Base-by-base conservation (phyloP, 2,888 invertebrate genomes). In the Pasiphila rectangulata region DNA sequence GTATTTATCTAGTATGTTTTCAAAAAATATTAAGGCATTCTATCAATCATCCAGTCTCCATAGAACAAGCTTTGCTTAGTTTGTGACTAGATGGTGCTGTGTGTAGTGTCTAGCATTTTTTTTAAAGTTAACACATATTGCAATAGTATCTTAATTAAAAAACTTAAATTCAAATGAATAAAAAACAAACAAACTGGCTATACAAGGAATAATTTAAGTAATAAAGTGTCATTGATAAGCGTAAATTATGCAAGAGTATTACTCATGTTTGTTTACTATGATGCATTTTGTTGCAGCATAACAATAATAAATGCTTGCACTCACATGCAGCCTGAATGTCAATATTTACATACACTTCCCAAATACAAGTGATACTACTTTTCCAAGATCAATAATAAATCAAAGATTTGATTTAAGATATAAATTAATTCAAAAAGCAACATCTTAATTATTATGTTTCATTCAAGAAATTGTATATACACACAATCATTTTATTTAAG, bases 181-280 rank as follows among this genome's bases (percentile, higher is more conserved):
- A 32, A 20, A 17, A 7, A 2, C 9, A 27, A 15, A 9, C 13
- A 32, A 39, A 36, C 9, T 1, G 12, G 17, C 16, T 21, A 38
- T 38, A 35, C 39, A 39, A 30, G 27, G 35, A 21, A 44, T 43
- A 6, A 56, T 57, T 48, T 53, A 53, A 38, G 32, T 46, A 59
- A 54, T 59, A 37, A 56, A 58, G 56, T 64, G 64, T 61, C 64
- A 66, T 59, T 56, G 59, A 56, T 59, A 59, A 59, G 45, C 54
- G 29, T 47, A 54, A n/a, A 51, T 57, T 56, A 59, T 57, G 58
- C 60, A 60, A 64, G 57, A 65, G 64, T 62, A 69, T 79, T 75
- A 79, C 69, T 75, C 72, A 76, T 72, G 67, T 69, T 74, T 85
- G 83, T 83, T 83, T 83, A 85, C 78, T 79, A 83, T 75, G 72